These are phyloP conservation scores for Centropristis striata DNA, from an alignment of 2,113 vertebrate genomes.

Conservation along the genomic window DNA sequence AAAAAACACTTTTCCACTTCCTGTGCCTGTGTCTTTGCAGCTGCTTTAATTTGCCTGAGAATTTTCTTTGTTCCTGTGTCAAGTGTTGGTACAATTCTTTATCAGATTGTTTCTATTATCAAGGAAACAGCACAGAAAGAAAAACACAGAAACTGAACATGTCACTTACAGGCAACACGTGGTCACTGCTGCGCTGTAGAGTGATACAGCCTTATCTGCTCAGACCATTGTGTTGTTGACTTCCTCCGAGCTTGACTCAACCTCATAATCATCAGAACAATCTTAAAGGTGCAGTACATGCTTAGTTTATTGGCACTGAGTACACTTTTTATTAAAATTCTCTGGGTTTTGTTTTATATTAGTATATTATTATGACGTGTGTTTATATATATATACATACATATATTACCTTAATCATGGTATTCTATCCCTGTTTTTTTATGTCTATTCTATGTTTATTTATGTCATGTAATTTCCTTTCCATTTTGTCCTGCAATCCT, in stretches of 20 bases:
- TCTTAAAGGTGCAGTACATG: constrained; percentile 30
- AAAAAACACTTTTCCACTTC: constrained; percentile 16
- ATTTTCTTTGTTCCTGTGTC: constrained; percentile 16
- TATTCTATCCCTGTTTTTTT: no score
- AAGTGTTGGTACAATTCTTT: constrained; percentile 13
- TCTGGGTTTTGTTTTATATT: no score
- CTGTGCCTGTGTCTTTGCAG: neutral
- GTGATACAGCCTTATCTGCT: constrained; percentile 68
- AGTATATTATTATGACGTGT: no score
- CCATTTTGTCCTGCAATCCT: no score
- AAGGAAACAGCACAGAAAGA: constrained; percentile 42
- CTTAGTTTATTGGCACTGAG: neutral
- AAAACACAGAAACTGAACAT: constrained; percentile 30
- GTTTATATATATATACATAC: no score
- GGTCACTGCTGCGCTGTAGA: constrained; percentile 30
- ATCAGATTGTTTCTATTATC: constrained; percentile 48
- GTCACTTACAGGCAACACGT: constrained; percentile 22
- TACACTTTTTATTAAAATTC: no score
- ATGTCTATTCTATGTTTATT: no score
- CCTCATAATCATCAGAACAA: constrained; percentile 9
- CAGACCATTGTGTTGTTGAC: constrained; percentile 59
- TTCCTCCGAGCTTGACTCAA: constrained; percentile 58
- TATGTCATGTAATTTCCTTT: no score
- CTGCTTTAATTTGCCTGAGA: constrained; percentile 7
- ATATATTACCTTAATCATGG: no score